These are phyloP conservation scores for Drosophila tristis DNA, from an alignment of 1,140 invertebrate genomes.

Conservation along the genomic window DNA sequence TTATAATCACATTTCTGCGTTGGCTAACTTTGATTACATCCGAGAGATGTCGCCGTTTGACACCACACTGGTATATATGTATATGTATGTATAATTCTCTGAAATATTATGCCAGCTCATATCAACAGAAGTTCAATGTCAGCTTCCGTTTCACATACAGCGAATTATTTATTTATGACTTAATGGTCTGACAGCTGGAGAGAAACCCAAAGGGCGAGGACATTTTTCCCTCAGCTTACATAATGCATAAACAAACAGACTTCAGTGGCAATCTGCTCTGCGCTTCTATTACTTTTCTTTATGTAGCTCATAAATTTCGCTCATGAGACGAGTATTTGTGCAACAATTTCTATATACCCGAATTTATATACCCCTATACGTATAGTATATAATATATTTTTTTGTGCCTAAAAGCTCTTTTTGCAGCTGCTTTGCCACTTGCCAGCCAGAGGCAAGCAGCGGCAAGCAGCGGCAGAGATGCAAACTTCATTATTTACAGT, in stretches of 20 bases:
- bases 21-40: conserved; percentile 15
- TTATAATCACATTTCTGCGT: conserved; percentile 36
- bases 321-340: conserved; percentile 39
- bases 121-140: too few species aligned
- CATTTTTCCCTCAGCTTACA: conserved; percentile 10
- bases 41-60: too few species aligned
- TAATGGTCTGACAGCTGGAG: too few species aligned
- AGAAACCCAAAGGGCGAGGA: too few species aligned
- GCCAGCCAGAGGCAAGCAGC: conserved; percentile 18
- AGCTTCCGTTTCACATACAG: too few species aligned
- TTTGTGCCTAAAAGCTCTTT: conserved; percentile 58
- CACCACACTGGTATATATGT: background rate
- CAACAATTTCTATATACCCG: conserved; percentile 42
- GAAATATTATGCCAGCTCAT: conserved; percentile 2
- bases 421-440: conserved; percentile 44
- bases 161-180: too few species aligned
- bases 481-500: conserved; percentile 81
- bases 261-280: conserved; percentile 9
- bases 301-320: conserved; percentile 55
- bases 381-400: conserved; percentile 13
- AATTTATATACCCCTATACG: conserved; percentile 31
- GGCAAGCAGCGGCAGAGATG: conserved; percentile 34
- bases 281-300: conserved; percentile 21
- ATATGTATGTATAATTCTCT: background rate
- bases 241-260: conserved; percentile 31